Percentiles rank a stretch among this genome's conserved stretches.
Conservation (phyloP, 2,888 invertebrate species). For the Panopea generosa region DNA sequence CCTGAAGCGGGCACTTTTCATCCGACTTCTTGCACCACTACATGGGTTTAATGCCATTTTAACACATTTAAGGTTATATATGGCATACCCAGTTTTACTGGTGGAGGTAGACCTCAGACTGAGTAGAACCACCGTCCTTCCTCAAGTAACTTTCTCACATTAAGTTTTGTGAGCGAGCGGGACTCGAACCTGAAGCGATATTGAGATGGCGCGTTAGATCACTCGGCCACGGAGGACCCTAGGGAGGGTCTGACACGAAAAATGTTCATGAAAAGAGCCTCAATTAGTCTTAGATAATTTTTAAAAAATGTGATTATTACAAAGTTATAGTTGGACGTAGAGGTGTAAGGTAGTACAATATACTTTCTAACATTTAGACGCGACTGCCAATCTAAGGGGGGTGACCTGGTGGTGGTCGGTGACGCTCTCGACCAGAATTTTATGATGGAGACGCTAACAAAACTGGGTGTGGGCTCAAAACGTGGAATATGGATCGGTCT, state of each 20-base stretch:
- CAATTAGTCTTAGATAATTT: too few species aligned
- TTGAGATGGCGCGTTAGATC: not conserved
- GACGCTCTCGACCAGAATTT: constrained; percentile 35
- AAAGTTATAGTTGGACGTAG: not conserved
- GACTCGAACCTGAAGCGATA: not conserved
- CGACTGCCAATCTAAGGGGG: constrained; percentile 40
- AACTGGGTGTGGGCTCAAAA: constrained; percentile 23
- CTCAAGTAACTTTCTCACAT: too few species aligned
- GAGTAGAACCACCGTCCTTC: too few species aligned
- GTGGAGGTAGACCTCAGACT: too few species aligned
- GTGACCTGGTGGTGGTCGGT: constrained; percentile 36
- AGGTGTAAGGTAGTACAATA: not conserved
- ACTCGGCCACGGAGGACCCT: not conserved
- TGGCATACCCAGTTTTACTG: too few species aligned
- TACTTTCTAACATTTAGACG: not conserved
- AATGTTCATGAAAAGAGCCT: not conserved
- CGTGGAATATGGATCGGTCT: constrained; percentile 40
- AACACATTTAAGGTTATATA: too few species aligned
- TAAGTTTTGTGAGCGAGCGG: too few species aligned
- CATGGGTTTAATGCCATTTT: too few species aligned
- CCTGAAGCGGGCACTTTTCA: too few species aligned
- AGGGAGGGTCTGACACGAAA: not conserved
- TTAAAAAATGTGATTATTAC: not conserved
- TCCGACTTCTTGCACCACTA: too few species aligned
- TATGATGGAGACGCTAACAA: constrained; percentile 21